Base-by-base conservation (phyloP, 2,888 invertebrate species). In the Aspidapion aeneum region DNA sequence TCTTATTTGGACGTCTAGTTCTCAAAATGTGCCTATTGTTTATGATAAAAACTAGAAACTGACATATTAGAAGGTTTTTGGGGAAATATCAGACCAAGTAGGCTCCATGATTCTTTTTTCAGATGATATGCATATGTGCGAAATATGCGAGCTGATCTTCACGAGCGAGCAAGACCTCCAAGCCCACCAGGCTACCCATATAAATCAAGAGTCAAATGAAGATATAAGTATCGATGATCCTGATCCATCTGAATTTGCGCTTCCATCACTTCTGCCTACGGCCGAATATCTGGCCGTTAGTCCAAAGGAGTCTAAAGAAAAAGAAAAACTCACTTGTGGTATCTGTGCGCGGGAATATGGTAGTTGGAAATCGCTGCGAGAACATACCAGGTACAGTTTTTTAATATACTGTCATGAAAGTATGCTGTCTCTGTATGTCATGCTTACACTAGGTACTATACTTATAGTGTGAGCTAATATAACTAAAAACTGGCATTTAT, bases 111-210 rank as follows among this genome's bases (percentile, higher is more conserved):
- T n/a, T n/a, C n/a, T n/a, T 35, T 35, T 7, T 35, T 7, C 12
- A 35, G 35, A 35, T 7, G 35, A 35, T 35, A 82, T 83, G 69
- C 81, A 84, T 68, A 82, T 81, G 71, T 88, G 88, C 66, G 82
- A 83, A 18, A 79, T 84, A 21, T 89, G 89, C 71, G 83, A 85
- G 58, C 82, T 85, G 65, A 80, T 82, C 16, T 87, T 88, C 72
- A 84, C 83, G 68, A 84, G 83, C 9, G 73, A 76, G 58, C 73
- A 74, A n/a, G 77, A 77, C 57, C 64, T 79, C 9, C 67, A 70
- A 17, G 68, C 70, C 50, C 80, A 80, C 62, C 74, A 75, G 59
- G 55, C 71, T 2, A 64, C 82, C 1, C 75, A 77, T 56, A 35
- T 74, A 74, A 19, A 35, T 35, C 35, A 35, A 3, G 35, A 35